These are phyloP conservation scores for Chlorodrepanis virens DNA, from an alignment of 2,113 vertebrate species.

Conservation along the genomic window DNA sequence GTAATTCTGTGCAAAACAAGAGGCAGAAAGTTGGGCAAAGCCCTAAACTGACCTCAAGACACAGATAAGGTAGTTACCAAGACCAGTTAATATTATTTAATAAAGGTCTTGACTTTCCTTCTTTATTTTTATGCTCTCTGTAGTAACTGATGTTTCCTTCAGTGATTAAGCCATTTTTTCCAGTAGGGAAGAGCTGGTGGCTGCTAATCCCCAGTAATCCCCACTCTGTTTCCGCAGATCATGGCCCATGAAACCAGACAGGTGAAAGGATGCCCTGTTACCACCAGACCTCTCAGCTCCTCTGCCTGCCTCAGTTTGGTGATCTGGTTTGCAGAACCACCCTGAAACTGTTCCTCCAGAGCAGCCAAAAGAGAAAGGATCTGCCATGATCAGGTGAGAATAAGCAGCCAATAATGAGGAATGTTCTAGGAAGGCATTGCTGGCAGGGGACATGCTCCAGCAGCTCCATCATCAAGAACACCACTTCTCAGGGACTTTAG, in stretches of 20 bases:
- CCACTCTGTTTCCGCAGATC: not conserved
- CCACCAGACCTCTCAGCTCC: not conserved
- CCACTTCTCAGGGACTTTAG: not conserved
- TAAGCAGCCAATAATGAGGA: not conserved
- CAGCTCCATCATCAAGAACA: not conserved
- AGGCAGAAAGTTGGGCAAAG: not conserved
- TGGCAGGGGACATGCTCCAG: not conserved
- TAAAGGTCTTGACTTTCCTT: not conserved
- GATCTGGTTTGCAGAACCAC: not conserved
- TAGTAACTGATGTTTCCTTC: not conserved
- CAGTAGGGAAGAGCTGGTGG: fast-evolving
- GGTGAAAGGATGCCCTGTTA: not conserved
- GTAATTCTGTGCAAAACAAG: not conserved
- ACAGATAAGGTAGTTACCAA: not conserved
- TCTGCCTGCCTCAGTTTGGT: not conserved
- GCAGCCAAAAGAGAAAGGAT: not conserved
- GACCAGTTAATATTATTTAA: not conserved
- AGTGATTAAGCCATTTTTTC: not conserved
- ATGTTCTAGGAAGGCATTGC: fast-evolving
- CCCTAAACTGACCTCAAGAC: not conserved
- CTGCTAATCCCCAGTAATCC: not conserved
- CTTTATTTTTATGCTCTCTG: not conserved
- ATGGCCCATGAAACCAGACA: not conserved
- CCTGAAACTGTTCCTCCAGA: not conserved
- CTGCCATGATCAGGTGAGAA: not conserved